A percentile compares a stretch with the other conserved stretches of the same genome.
Evolutionary conservation across 2,888 invertebrate species (phyloP).

Genomic region (Plebejus argus): DNA sequence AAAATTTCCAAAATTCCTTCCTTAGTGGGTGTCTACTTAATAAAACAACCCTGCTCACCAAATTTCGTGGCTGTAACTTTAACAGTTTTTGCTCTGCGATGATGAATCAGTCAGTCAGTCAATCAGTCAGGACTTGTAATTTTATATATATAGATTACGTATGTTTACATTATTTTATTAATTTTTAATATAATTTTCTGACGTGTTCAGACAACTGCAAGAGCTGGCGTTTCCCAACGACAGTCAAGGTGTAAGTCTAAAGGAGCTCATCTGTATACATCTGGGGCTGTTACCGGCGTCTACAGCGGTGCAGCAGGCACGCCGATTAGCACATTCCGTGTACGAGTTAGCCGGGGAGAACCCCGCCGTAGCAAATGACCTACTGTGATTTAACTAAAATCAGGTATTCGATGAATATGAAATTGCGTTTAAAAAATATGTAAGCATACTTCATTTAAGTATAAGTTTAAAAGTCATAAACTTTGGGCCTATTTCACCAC

Average conservation of each 20-base stretch:
- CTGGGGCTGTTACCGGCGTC: slow-evolving; percentile 90
- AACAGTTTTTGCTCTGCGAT: too few relatives aligned
- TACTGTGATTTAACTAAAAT: slow-evolving; percentile 34
- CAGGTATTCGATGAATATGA: neutral
- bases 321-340: slow-evolving; percentile 90
- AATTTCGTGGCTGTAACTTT: too few relatives aligned
- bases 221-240: slow-evolving; percentile 70
- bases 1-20: too few relatives aligned
- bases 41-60: too few relatives aligned
- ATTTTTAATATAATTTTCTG: neutral
- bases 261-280: slow-evolving; percentile 91
- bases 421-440: too few relatives aligned
- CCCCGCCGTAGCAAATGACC: slow-evolving; percentile 59
- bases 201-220: slow-evolving; percentile 57
- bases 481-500: too few relatives aligned
- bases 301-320: slow-evolving; percentile 91
- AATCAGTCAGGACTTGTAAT: too few relatives aligned
- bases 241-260: slow-evolving; percentile 60
- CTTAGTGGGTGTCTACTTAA: too few relatives aligned
- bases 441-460: too few relatives aligned
- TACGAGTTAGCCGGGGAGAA: slow-evolving; percentile 84
- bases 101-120: too few relatives aligned
- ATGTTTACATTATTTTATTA: neutral
- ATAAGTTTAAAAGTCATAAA: neutral
- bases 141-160: too few relatives aligned